Percentiles rank a stretch among this genome's conserved stretches.
Conservation (phyloP, 2,797 vertebrate genomes). For the Sternotherus odoratus region DNA sequence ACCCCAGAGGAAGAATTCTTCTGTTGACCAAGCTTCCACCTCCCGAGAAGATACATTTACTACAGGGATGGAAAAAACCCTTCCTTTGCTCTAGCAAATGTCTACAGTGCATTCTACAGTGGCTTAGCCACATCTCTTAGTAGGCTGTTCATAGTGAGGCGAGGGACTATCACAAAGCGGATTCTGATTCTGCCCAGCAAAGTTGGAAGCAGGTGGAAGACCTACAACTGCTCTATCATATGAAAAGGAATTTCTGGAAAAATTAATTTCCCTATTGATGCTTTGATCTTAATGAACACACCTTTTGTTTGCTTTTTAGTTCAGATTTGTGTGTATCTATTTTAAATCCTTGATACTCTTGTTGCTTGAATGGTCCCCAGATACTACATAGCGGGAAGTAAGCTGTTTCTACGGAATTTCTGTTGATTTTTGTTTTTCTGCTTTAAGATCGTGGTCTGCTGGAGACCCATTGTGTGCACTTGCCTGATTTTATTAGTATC, state of each 20-base stretch:
- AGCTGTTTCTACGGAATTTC: background rate
- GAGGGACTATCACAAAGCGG: background rate
- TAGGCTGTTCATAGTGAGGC: background rate
- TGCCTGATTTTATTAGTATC: background rate
- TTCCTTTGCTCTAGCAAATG: too few species aligned
- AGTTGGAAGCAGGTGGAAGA: background rate
- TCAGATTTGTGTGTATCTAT: background rate
- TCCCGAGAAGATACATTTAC: too few species aligned
- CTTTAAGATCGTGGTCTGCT: background rate
- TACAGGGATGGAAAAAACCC: too few species aligned
- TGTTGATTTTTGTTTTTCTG: background rate
- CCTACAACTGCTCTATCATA: background rate
- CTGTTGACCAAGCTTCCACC: too few species aligned
- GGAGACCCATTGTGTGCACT: background rate
- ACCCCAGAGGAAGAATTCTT: too few species aligned
- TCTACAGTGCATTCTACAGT: too few species aligned
- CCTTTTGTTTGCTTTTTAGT: background rate
- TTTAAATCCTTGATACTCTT: background rate
- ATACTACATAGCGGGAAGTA: background rate
- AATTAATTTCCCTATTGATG: rapidly evolving
- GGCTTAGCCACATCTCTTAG: background rate
- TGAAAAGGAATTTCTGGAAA: background rate
- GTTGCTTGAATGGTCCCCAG: background rate
- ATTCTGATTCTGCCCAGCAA: rapidly evolving
- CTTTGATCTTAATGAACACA: rapidly evolving